Base-by-base conservation (phyloP, 2,113 vertebrate genomes). In the Ariopsis seemanni region DNA sequence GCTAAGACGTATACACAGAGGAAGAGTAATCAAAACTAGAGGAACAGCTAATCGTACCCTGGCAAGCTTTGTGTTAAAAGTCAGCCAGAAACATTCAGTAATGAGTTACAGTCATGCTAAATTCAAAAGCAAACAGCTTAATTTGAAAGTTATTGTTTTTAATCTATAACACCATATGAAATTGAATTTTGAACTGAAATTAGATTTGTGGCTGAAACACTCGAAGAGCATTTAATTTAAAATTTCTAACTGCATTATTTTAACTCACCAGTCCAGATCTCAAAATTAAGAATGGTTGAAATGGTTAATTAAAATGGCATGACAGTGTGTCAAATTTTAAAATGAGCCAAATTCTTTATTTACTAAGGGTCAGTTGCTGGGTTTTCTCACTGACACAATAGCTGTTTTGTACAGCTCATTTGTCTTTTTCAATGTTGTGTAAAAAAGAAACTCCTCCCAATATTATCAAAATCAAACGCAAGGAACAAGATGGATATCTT, bases 381-480 rank as follows among this genome's bases (percentile, higher is more conserved):
- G 7, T 78, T 80, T 12, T 6, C 27, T n/a, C 20, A 1, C 1
- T 50, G 18, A 48, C 30, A 82, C 30, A 48, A 58, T 50, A 25
- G 5, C 20, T 72, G 0, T 60, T 82, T 50, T 1, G n/a, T 57
- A 86, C n/a, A 22, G 48, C 20, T 30, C 25, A 53, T 81, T 72
- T 57, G 52, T 58, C 22, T 83, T 42, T 71, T 85, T 85, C 60
- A 79, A 25, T 75, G 63, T 18, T 34, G 42, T 42, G 58, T n/a
- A 48, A 18, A 84, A 88, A 55, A 60, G 55, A 52, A 75, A 52
- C 69, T 86, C 72, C 67, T 84, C 86, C 81, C 85, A 81, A 67
- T 55, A 78, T 53, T 60, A 69, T 57, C 83, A 85, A 86, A 79
- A 80, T 84, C 84, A 84, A 86, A 86, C 60, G 87, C 84, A 81